These are phyloP conservation scores for Polyergus mexicanus DNA, from an alignment of 1,140 invertebrate genomes.

Conservation along the genomic window DNA sequence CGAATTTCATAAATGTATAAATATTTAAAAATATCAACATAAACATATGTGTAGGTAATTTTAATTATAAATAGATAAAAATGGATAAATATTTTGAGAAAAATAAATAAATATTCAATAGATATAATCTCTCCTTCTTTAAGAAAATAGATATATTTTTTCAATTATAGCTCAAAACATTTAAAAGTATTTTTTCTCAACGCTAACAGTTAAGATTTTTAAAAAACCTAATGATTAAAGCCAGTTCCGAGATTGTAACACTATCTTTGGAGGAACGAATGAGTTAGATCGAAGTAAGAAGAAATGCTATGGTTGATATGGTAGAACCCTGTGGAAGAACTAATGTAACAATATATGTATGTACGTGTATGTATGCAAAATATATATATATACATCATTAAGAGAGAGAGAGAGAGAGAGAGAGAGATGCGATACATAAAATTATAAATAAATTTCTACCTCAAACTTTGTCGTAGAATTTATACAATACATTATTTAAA, in stretches of 20 bases:
- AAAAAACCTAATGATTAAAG: not conserved
- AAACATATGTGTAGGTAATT: not conserved
- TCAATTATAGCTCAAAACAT: not conserved
- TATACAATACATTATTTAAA: too few relatives aligned
- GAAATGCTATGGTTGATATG: constrained; percentile 46
- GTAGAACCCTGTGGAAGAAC: constrained; percentile 16
- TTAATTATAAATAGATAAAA: constrained; percentile 2
- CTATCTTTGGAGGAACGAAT: constrained; percentile 47
- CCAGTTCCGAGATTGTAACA: constrained; percentile 41
- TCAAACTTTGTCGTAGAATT: too few relatives aligned
- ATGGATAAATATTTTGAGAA: not conserved
- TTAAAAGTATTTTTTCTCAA: too few relatives aligned
- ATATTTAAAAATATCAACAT: not conserved
- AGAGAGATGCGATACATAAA: too few relatives aligned
- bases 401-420: too few relatives aligned
- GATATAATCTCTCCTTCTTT: not conserved
- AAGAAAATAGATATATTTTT: not conserved
- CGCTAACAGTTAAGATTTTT: too few relatives aligned
- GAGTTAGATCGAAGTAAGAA: constrained; percentile 45
- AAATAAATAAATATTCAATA: not conserved
- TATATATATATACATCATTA: too few relatives aligned
- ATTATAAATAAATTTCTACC: too few relatives aligned
- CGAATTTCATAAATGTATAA: not conserved
- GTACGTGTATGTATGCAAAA: too few relatives aligned
- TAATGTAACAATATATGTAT: too few relatives aligned